phyloP scores from a whole-genome alignment of 2,888 invertebrate species.

The Chydorus sphaericus region DNA sequence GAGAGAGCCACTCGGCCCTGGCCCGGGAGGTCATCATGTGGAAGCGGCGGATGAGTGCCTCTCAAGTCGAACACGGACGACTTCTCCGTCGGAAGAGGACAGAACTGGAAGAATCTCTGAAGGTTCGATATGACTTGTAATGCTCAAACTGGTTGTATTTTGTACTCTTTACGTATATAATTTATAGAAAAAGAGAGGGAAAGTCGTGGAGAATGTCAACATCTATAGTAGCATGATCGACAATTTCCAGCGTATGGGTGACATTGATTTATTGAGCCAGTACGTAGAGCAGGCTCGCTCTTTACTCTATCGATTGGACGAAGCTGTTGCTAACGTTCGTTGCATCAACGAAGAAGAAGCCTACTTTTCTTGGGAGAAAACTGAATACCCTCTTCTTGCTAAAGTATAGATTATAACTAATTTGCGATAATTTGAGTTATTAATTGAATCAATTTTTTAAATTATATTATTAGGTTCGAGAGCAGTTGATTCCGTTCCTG shows the following conservation, averaged over 20 bases:
- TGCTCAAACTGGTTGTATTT: neutral
- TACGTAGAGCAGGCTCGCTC: constrained; percentile 68
- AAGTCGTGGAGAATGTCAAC: constrained; percentile 68
- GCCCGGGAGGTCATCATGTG: constrained; percentile 32
- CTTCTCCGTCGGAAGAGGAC: constrained; percentile 65
- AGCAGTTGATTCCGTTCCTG: constrained; percentile 69
- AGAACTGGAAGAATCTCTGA: constrained; percentile 71
- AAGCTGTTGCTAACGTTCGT: constrained; percentile 65
- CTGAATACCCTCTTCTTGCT: constrained; percentile 75
- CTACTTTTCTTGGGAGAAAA: constrained; percentile 72
- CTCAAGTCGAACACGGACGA: constrained; percentile 66
- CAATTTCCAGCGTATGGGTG: constrained; percentile 75
- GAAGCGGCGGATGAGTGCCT: constrained; percentile 63
- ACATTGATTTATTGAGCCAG: constrained; percentile 61
- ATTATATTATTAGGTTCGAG: constrained; percentile 34
- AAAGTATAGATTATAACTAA: constrained; percentile 26
- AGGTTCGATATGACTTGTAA: constrained; percentile 29
- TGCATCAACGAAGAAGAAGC: constrained; percentile 82
- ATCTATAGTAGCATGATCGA: constrained; percentile 63
- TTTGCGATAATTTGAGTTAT: neutral
- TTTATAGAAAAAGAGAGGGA: constrained; percentile 46
- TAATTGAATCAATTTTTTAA: neutral
- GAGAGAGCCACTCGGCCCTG: neutral
- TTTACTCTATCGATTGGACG: constrained; percentile 51
- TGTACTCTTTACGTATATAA: neutral